phyloP scores from a whole-genome alignment of 2,888 invertebrate genomes.

The Lissonota sp. region DNA sequence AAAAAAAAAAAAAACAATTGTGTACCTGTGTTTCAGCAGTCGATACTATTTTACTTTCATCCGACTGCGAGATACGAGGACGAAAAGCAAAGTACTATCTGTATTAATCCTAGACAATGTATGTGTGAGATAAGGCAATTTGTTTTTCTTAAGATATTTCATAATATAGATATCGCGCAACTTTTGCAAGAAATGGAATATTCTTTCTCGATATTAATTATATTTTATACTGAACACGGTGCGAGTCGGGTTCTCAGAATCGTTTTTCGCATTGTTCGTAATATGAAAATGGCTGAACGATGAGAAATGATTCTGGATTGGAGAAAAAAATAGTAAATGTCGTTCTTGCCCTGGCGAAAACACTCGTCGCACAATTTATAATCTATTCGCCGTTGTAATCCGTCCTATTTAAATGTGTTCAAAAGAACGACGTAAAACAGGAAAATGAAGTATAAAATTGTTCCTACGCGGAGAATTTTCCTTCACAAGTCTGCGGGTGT shows the following conservation, averaged over 20 bases:
- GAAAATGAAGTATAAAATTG: conserved; percentile 41
- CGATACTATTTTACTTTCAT: conserved; percentile 8
- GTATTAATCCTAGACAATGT: conserved; percentile 63
- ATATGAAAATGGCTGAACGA: conserved; percentile 25
- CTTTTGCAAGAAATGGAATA: conserved; percentile 33
- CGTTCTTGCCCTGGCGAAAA: conserved; percentile 35
- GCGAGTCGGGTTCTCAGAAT: conserved; percentile 23
- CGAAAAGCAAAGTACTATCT: conserved; percentile 59
- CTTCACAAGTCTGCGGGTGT: background rate
- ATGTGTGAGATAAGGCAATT: conserved; percentile 58
- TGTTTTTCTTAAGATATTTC: conserved; percentile 29
- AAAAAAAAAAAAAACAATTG: background rate
- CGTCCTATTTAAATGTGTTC: conserved; percentile 64
- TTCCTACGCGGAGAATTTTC: conserved; percentile 1
- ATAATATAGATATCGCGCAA: conserved; percentile 28
- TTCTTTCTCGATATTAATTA: conserved; percentile 34
- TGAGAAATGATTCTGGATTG: conserved; percentile 22
- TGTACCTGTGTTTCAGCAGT: conserved; percentile 35
- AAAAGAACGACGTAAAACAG: conserved; percentile 51
- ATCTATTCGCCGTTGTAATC: conserved; percentile 48
- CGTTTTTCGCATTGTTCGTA: conserved; percentile 17
- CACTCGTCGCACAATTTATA: conserved; percentile 18
- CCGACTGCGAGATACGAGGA: background rate
- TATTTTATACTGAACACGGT: conserved; percentile 29
- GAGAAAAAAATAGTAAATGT: conserved; percentile 17